Evolutionary conservation across 2,113 vertebrate species (phyloP), one percentile per base, ranked within the genome.

Genomic region (Alligator sinensis): DNA sequence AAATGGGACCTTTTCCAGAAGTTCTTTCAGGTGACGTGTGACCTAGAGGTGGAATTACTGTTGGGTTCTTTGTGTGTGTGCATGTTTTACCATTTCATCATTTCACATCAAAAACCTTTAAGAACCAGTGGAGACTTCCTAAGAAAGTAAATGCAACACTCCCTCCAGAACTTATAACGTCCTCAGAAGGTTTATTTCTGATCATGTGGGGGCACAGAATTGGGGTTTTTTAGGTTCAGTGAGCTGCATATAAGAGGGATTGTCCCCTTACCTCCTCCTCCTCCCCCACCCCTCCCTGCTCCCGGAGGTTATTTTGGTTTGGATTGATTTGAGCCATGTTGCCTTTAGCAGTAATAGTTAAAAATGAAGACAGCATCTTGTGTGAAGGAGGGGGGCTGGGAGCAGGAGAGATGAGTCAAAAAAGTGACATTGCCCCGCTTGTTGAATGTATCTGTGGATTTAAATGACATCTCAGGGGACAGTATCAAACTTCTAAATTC

Each of bases 391-490:
- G 80, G 92, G 89, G 61, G 61, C 3, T 1, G 95, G 92, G 88
- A 78, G 87, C 77, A 7, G 21, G 93, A 72, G 95, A 86, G 97
- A 97, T 96, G 97, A 94, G 82, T 88, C 89, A 13, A 84, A 79
- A 76, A 87, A 94, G 90, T 94, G 97, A 96, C 89, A 82, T 95
- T 96, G 86, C 94, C 96, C 92, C 82, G 97, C 97, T 87, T 47
- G 77, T 94, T 83, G 94, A 97, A 88, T 47, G 96, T 97, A 98
- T 98, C 98, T 88, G 95, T 90, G 97, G 98, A 92, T 96, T 98
- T 98, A 97, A 98, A 98, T 98, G 98, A 96, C 98, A 97, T 99
- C 99, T 98, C 98, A 60, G 93, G 98, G 98, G 98, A 99, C 97
- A 91, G 98, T 98, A 99, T 99, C 99, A 97, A 97, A 97, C 98